These are phyloP conservation scores for Pristionchus exspectatus DNA, from an alignment of 2,888 invertebrate species.

Conservation along the genomic window DNA sequence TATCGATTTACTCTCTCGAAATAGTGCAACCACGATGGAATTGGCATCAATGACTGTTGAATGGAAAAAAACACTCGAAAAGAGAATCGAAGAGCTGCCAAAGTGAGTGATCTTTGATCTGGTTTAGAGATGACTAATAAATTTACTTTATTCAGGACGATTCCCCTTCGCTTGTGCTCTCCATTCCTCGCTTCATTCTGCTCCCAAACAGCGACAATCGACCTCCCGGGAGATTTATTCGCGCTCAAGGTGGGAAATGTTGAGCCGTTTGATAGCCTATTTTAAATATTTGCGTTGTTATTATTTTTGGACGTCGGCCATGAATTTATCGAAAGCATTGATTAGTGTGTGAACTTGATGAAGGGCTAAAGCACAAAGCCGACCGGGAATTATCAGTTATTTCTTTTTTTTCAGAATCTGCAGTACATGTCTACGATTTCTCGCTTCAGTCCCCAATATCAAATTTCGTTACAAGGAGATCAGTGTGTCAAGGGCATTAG, in stretches of 20 bases:
- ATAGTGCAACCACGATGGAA: not conserved
- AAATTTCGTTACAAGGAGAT: slow-evolving; percentile 96
- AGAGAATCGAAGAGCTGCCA: slow-evolving; percentile 18
- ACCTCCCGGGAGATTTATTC: slow-evolving; percentile 84
- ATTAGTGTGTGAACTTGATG: not conserved
- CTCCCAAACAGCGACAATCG: slow-evolving; percentile 65
- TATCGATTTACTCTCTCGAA: not conserved
- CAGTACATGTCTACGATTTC: slow-evolving; percentile 97
- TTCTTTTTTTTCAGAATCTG: slow-evolving; percentile 84
- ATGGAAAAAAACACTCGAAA: slow-evolving; percentile 14
- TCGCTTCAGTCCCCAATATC: slow-evolving; percentile 95
- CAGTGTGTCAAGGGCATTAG: slow-evolving; percentile 91
- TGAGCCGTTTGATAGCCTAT: not conserved
- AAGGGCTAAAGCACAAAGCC: too few relatives aligned
- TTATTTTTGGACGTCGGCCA: not conserved
- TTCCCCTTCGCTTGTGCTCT: slow-evolving; percentile 61
- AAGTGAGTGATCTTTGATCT: not conserved
- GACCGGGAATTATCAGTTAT: not conserved
- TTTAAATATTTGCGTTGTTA: not conserved
- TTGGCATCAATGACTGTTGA: not conserved
- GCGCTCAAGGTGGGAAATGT: slow-evolving; percentile 17
- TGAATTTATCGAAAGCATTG: not conserved
- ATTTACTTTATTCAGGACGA: not conserved
- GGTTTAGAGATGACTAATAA: not conserved
- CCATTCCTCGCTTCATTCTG: slow-evolving; percentile 63